A percentile compares a stretch with the other conserved stretches of the same genome.
Conservation (phyloP, 2,888 invertebrate species). For the Dicyrtomina minuta region DNA sequence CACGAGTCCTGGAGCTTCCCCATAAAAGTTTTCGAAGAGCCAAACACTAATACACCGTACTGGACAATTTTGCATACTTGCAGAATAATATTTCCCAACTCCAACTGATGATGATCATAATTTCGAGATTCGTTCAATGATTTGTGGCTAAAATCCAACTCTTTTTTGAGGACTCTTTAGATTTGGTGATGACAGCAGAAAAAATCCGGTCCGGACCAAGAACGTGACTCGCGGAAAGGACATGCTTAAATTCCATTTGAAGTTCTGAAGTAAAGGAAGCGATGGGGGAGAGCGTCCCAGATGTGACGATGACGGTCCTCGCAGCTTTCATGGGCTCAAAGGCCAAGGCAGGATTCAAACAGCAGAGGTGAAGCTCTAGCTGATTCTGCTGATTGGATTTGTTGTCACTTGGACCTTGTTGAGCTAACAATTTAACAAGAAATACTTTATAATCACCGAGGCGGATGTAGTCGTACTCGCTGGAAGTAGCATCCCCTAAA, state of each 20-base stretch:
- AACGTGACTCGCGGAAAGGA: conserved; percentile 41
- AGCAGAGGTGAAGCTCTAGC: conserved; percentile 34
- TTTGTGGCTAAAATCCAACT: background rate
- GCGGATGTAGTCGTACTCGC: too few relatives aligned
- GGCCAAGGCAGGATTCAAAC: conserved; percentile 49
- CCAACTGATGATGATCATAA: conserved; percentile 31
- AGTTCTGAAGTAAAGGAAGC: conserved; percentile 44
- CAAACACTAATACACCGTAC: conserved; percentile 48
- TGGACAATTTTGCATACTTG: conserved; percentile 41
- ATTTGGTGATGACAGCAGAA: conserved; percentile 10
- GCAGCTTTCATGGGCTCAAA: conserved; percentile 39
- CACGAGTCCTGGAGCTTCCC: conserved; percentile 30
- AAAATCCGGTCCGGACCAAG: conserved; percentile 36
- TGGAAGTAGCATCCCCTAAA: background rate
- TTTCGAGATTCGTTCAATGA: background rate
- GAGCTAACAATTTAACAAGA: too few relatives aligned
- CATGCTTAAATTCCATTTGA: conserved; percentile 32
- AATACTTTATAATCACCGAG: too few relatives aligned
- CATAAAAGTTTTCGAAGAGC: conserved; percentile 40
- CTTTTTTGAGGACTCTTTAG: too few relatives aligned
- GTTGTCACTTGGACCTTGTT: too few relatives aligned
- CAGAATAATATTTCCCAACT: conserved; percentile 35
- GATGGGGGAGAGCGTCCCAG: conserved; percentile 46
- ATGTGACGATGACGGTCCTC: conserved; percentile 44
- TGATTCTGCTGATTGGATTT: too few relatives aligned